Conservation (phyloP, 2,888 invertebrate species). For the Dyspetes luteomarginatus region DNA sequence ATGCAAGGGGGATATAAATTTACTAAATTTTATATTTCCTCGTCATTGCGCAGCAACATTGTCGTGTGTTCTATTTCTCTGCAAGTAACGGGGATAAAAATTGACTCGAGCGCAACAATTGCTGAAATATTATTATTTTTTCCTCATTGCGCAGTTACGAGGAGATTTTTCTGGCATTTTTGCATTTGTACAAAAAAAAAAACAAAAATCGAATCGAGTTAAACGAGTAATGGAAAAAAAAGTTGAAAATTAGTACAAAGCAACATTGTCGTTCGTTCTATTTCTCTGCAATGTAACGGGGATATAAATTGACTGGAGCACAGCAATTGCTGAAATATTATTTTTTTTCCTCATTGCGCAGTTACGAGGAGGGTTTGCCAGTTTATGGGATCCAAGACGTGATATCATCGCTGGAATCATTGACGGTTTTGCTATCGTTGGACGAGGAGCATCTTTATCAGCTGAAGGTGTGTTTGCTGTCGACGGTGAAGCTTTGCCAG, state of each 20-base stretch:
- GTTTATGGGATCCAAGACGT: constrained; percentile 87
- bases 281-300: no score
- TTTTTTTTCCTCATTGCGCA: constrained; percentile 72
- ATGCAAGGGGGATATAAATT: no score
- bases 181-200: no score
- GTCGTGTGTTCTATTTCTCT: no score
- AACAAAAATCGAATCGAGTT: constrained; percentile 12
- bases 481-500: constrained; percentile 89
- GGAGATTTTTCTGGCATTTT: constrained; percentile 87
- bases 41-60: no score
- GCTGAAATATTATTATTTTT: neutral
- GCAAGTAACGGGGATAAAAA: no score
- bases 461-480: constrained; percentile 88
- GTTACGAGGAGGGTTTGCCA: constrained; percentile 88
- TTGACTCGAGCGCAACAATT: no score
- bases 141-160: constrained; percentile 85
- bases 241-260: no score
- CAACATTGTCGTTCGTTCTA: no score
- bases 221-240: no score
- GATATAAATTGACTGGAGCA: no score
- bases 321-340: neutral
- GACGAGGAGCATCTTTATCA: constrained; percentile 85
- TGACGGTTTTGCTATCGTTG: constrained; percentile 85
- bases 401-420: constrained; percentile 88
- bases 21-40: no score